These are phyloP conservation scores for Portevinia maculata DNA, from an alignment of 2,888 invertebrate species.

Conservation along the genomic window DNA sequence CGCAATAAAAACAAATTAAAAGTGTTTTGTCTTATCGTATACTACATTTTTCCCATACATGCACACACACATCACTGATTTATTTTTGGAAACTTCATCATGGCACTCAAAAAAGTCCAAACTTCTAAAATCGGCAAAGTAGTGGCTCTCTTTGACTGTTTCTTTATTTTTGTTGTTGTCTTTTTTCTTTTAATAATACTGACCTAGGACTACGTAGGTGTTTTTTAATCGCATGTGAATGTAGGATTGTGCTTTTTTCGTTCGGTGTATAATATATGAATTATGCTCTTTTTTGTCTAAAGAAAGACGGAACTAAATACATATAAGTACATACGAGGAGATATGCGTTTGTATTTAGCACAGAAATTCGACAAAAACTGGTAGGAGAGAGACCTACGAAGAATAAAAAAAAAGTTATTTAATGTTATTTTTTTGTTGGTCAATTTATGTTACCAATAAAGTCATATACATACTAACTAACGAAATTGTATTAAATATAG, in stretches of 20 bases:
- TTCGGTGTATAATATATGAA: background rate
- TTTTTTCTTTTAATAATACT: slow-evolving; percentile 40
- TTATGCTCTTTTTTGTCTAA: slow-evolving; percentile 1
- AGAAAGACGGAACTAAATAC: background rate
- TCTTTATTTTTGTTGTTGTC: too few species aligned
- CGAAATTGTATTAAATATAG: background rate
- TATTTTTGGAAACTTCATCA: slow-evolving; percentile 63
- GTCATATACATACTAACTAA: slow-evolving; percentile 15
- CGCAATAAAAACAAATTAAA: too few species aligned
- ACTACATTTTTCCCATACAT: background rate
- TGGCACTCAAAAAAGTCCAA: slow-evolving; percentile 12
- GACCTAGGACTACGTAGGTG: slow-evolving; percentile 63
- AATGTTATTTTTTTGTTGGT: slow-evolving; percentile 23
- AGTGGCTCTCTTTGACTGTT: slow-evolving; percentile 4
- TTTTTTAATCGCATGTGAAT: slow-evolving; percentile 53
- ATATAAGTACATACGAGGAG: background rate
- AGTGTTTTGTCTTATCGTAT: too few species aligned
- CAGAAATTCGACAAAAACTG: background rate
- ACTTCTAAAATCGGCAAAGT: slow-evolving; percentile 25
- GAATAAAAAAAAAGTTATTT: slow-evolving; percentile 11
- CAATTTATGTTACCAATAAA: slow-evolving; percentile 56
- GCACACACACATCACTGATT: slow-evolving; percentile 18
- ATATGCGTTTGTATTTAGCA: background rate
- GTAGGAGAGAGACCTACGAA: background rate
- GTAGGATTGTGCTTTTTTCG: slow-evolving; percentile 41